phyloP scores from a whole-genome alignment of 2,888 invertebrate species.

The Drosophila mimica region DNA sequence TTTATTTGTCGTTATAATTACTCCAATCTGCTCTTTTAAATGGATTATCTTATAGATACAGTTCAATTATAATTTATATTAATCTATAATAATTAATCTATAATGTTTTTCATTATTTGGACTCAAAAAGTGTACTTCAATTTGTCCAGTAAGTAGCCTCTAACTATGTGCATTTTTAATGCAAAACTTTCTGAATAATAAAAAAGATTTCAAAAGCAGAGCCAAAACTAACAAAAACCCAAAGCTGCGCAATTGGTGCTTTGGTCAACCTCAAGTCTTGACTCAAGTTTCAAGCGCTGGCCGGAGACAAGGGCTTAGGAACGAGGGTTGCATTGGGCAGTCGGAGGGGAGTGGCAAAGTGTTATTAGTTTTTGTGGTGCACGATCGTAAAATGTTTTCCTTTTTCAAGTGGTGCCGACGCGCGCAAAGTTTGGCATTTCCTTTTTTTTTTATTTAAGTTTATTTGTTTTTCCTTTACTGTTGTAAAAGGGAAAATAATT shows the following conservation, averaged over 20 bases:
- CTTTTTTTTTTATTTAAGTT: conserved; percentile 9
- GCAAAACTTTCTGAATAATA: conserved; percentile 49
- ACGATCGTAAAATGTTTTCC: conserved; percentile 71
- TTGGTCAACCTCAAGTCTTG: conserved; percentile 70
- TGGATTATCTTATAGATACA: neutral
- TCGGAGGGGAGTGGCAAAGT: conserved; percentile 53
- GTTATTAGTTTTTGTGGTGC: conserved; percentile 77
- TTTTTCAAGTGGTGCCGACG: conserved; percentile 58
- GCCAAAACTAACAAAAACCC: conserved; percentile 38
- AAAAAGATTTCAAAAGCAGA: conserved; percentile 22
- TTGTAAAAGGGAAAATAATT: conserved; percentile 65
- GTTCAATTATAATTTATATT: neutral
- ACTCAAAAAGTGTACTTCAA: conserved; percentile 12
- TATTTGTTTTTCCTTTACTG: conserved; percentile 29
- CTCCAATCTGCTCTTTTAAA: neutral
- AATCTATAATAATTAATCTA: neutral
- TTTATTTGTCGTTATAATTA: neutral
- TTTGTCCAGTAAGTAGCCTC: conserved; percentile 22
- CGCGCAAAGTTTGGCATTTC: conserved; percentile 51
- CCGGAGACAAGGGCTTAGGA: conserved; percentile 24
- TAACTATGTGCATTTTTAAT: conserved; percentile 51
- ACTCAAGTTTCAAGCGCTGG: conserved; percentile 58
- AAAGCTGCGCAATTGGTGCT: conserved; percentile 58
- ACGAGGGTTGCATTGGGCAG: conserved; percentile 13
- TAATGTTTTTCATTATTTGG: conserved; percentile 9